These are phyloP conservation scores for Zygaena filipendulae DNA, from an alignment of 2,888 invertebrate genomes.

Conservation along the genomic window DNA sequence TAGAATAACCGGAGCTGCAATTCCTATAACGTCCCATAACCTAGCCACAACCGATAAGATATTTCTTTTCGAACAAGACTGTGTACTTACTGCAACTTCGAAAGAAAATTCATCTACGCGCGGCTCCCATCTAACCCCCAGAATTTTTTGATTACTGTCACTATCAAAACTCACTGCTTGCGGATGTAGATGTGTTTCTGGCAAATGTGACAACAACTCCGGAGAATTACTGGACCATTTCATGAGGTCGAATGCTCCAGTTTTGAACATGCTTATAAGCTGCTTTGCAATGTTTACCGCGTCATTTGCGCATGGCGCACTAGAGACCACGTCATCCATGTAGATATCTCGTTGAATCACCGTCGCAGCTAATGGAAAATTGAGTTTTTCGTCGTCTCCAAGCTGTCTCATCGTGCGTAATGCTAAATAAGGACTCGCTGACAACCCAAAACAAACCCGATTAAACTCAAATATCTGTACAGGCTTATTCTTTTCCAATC, in stretches of 20 bases:
- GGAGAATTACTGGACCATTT: slow-evolving; percentile 13
- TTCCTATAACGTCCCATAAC: slow-evolving; percentile 9
- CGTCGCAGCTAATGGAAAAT: slow-evolving; percentile 5
- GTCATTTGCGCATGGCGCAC: slow-evolving; percentile 3
- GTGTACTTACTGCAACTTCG: not conserved
- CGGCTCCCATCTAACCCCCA: slow-evolving; percentile 10
- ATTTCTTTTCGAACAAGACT: slow-evolving; percentile 6
- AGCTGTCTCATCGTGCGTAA: slow-evolving; percentile 11
- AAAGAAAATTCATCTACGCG: slow-evolving; percentile 8
- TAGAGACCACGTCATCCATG: slow-evolving; percentile 12
- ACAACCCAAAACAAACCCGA: slow-evolving; percentile 13
- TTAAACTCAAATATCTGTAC: slow-evolving; percentile 10
- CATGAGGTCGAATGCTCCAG: slow-evolving; percentile 1
- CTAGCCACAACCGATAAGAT: slow-evolving; percentile 10
- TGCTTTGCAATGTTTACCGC: slow-evolving; percentile 7
- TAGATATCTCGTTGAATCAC: slow-evolving; percentile 13
- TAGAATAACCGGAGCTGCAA: slow-evolving; percentile 10
- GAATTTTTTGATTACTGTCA: slow-evolving; percentile 8
- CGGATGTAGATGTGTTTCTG: slow-evolving; percentile 5
- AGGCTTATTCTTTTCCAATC: slow-evolving; percentile 5
- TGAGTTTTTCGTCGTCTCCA: slow-evolving; percentile 3
- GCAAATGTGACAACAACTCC: slow-evolving; percentile 8
- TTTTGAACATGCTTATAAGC: slow-evolving; percentile 6
- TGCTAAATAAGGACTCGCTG: slow-evolving; percentile 10
- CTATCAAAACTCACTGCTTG: slow-evolving; percentile 5